These are phyloP conservation scores for Bombus sibiricus DNA, from an alignment of 1,140 invertebrate species.

Conservation along the genomic window DNA sequence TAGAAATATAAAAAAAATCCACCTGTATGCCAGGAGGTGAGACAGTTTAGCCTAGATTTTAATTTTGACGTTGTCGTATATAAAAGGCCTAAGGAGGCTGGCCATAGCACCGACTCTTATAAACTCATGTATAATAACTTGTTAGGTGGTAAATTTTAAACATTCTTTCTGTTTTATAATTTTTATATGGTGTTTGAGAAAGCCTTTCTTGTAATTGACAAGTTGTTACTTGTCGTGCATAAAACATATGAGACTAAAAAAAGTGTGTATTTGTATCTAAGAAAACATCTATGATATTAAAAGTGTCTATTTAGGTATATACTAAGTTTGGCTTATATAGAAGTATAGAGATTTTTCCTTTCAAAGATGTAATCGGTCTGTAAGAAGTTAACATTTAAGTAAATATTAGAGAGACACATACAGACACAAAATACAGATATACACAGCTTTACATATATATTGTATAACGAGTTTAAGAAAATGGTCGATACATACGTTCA, in stretches of 20 bases:
- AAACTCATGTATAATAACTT: conserved; percentile 66
- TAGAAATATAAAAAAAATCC: conserved; percentile 22
- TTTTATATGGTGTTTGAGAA: conserved; percentile 71
- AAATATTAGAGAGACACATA: conserved; percentile 42
- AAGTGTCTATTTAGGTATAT: conserved; percentile 59
- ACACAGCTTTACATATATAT: conserved; percentile 65
- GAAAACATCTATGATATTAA: conserved; percentile 53
- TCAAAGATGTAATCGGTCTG: conserved; percentile 62
- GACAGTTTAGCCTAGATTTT: conserved; percentile 50
- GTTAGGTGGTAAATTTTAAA: conserved; percentile 70
- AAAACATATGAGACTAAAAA: conserved; percentile 61
- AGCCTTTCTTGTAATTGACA: conserved; percentile 61
- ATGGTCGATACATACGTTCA: conserved; percentile 38
- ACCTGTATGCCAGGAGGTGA: conserved; percentile 32
- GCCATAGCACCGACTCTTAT: conserved; percentile 64
- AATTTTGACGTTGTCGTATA: conserved; percentile 60
- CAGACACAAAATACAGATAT: conserved; percentile 20
- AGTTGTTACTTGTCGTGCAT: conserved; percentile 44
- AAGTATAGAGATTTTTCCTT: conserved; percentile 63
- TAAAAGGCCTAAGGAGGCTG: conserved; percentile 72
- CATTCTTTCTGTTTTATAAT: conserved; percentile 73
- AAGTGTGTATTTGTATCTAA: conserved; percentile 67
- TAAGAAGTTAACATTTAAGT: conserved; percentile 62
- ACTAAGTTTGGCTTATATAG: conserved; percentile 68
- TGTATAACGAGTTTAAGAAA: conserved; percentile 60